phyloP scores from a whole-genome alignment of 2,113 vertebrate species.

The Colaptes auratus region DNA sequence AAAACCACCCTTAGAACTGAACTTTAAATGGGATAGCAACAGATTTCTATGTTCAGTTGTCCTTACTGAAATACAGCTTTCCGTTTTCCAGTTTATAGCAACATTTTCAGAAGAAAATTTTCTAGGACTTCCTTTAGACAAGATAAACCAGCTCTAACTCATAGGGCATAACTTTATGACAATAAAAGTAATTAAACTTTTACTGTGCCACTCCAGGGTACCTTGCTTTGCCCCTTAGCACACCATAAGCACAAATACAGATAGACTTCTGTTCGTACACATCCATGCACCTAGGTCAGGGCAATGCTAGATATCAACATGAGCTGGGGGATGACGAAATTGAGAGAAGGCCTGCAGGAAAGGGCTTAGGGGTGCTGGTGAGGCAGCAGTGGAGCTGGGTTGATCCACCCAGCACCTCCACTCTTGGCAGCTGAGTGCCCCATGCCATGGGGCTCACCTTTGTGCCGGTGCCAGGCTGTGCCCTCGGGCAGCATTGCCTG shows the following conservation, averaged over 20 bases:
- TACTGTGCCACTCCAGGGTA: background rate
- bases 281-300: background rate
- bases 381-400: fast-evolving
- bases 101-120: background rate
- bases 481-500: background rate
- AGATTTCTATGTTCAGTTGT: background rate
- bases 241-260: background rate
- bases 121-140: background rate
- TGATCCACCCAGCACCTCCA: fast-evolving
- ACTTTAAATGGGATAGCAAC: background rate
- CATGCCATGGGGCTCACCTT: background rate
- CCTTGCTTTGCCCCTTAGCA: background rate
- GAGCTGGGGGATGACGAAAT: too few relatives aligned
- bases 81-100: background rate
- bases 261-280: background rate
- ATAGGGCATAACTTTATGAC: background rate
- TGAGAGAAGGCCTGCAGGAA: too few relatives aligned
- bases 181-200: background rate
- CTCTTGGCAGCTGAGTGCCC: background rate
- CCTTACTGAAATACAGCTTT: background rate
- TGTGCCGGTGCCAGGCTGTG: background rate
- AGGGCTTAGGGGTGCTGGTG: background rate
- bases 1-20: background rate
- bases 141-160: background rate
- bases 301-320: too few relatives aligned